These are phyloP conservation scores for Orchestes rusci DNA, from an alignment of 2,888 invertebrate species.

Conservation along the genomic window DNA sequence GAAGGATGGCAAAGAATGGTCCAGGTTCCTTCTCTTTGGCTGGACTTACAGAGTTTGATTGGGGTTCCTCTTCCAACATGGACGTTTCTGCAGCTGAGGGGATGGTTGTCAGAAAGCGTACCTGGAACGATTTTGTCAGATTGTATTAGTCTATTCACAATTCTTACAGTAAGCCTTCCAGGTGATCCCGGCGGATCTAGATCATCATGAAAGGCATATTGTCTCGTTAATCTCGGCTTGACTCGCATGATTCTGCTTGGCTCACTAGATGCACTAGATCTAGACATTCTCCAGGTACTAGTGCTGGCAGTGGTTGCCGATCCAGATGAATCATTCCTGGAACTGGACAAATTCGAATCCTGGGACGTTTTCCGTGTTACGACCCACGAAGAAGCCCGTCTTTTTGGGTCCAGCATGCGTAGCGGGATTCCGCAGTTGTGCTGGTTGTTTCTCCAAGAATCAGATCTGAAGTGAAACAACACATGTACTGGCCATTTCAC, in stretches of 20 bases:
- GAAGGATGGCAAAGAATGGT: constrained; percentile 42
- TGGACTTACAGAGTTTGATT: constrained; percentile 27
- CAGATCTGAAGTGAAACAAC: constrained; percentile 53
- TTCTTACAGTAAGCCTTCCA: constrained; percentile 44
- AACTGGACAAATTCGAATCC: constrained; percentile 85
- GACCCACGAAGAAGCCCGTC: constrained; percentile 81
- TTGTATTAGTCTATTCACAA: background rate
- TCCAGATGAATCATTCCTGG: constrained; percentile 85
- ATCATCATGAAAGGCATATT: constrained; percentile 73
- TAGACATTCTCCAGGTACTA: constrained; percentile 81
- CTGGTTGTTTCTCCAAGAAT: constrained; percentile 70
- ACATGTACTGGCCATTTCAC: background rate
- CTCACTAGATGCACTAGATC: constrained; percentile 71
- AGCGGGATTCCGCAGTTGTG: constrained; percentile 71
- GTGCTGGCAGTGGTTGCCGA: constrained; percentile 85
- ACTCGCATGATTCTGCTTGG: constrained; percentile 38
- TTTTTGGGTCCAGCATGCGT: constrained; percentile 64
- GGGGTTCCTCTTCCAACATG: constrained; percentile 56
- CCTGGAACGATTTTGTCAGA: constrained; percentile 18
- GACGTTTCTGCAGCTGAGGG: constrained; percentile 68
- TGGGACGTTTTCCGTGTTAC: constrained; percentile 88
- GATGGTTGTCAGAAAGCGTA: constrained; percentile 60
- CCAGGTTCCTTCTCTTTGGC: constrained; percentile 41
- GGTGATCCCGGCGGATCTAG: constrained; percentile 56
- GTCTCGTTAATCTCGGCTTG: constrained; percentile 72